Evolutionary conservation across 2,113 vertebrate species (phyloP), one percentile per base, ranked within the genome.

Genomic region (Recurvirostra avosetta): DNA sequence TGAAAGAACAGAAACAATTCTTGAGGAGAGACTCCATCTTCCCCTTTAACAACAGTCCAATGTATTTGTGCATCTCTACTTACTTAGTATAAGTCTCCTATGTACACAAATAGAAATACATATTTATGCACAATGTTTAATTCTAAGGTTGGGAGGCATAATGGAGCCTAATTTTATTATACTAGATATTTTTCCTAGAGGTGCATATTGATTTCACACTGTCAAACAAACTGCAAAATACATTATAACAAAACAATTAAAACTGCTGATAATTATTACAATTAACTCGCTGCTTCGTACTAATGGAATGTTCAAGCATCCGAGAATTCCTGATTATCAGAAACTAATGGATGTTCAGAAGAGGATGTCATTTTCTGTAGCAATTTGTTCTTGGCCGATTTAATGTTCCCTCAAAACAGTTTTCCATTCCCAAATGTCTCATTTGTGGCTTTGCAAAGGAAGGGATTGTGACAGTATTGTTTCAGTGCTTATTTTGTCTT

Each of bases 221-320:
- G n/a, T 76, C 85, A 96, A 95, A 87, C 36, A 94, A 96, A 94
- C 56, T 92, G 53, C 75, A 95, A 93, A 94, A 94, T 83, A 56
- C 43, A 90, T 91, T 96, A 94, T 90, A 97, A 86, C 92, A 73
- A 94, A 96, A 95, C 82, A 97, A 97, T 95, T 96, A 96, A 95
- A 86, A 81, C 53, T 91, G 68, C 70, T 90, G 84, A 97, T 97
- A 96, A 96, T 96, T 97, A 90, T 96, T 86, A 94, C 94, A 97
- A 97, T 95, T 93, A 97, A 95, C 23, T 92, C 71, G 0, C 84
- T 94, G 95, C 21, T 88, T 97, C 61, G 23, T 97, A 78, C 90
- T 96, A 97, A 97, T 94, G 96, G 74, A 74, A 53, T 96, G 93
- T 95, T 96, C 89, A 96, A 96, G 92, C 78, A 97, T 70, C 95